phyloP scores from a whole-genome alignment of 2,113 vertebrate species.

The Jaculus jaculus region DNA sequence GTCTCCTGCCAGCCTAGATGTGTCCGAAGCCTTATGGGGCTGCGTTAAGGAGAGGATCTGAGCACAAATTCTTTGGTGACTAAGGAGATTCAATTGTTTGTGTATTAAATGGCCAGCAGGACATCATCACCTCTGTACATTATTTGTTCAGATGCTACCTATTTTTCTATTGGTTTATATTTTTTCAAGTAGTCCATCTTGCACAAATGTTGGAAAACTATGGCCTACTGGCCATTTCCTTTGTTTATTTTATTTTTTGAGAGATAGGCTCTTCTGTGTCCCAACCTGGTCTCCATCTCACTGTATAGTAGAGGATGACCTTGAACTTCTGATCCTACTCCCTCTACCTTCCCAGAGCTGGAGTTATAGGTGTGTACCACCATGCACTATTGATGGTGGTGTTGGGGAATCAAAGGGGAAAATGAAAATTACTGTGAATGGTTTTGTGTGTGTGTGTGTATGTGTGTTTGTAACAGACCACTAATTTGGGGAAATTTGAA shows the following conservation, averaged over 20 bases:
- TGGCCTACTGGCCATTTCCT: not conserved
- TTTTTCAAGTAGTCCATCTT: conserved; percentile 7
- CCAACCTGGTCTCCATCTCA: not conserved
- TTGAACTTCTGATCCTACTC: not conserved
- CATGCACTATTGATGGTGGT: not conserved
- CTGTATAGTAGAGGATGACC: not conserved
- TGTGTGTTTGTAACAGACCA: too few species aligned
- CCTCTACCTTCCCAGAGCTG: not conserved
- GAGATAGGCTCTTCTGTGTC: not conserved
- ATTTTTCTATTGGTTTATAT: not conserved
- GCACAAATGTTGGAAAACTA: not conserved
- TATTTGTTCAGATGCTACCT: not conserved
- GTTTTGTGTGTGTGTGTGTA: not conserved
- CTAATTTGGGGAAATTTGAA: not conserved
- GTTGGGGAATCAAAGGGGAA: not conserved
- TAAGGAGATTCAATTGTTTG: not conserved
- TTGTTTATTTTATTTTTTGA: not conserved
- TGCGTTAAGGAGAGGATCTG: not conserved
- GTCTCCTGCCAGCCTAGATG: not conserved
- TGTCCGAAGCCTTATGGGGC: not conserved
- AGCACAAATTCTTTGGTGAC: not conserved
- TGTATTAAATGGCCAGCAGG: not conserved
- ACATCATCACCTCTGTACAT: not conserved
- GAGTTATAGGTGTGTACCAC: not conserved
- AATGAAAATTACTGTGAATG: not conserved